These are phyloP conservation scores for Meteorus colon DNA, from an alignment of 2,888 invertebrate species.

Conservation along the genomic window DNA sequence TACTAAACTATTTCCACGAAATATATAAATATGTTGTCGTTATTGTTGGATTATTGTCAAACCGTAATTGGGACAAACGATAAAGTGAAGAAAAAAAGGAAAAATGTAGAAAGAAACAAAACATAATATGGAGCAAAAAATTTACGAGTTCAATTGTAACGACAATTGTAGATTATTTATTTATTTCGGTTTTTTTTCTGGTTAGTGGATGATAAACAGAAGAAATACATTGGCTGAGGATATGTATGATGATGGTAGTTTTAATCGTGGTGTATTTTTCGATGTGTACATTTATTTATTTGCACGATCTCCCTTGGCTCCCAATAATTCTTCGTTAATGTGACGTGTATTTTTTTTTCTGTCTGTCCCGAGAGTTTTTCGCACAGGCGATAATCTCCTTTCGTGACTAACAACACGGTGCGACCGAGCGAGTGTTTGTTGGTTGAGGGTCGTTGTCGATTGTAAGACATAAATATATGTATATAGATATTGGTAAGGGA, in stretches of 20 bases:
- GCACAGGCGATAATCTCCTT: constrained; percentile 65
- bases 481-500: constrained; percentile 4
- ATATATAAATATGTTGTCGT: constrained; percentile 37
- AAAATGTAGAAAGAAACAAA: constrained; percentile 13
- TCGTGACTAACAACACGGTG: constrained; percentile 47
- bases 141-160: background rate
- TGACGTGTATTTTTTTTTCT: constrained; percentile 59
- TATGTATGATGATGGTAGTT: background rate
- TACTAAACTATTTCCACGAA: constrained; percentile 10
- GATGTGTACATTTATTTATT: background rate
- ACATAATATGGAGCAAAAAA: background rate
- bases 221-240: constrained; percentile 13
- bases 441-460: constrained; percentile 28
- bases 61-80: constrained; percentile 1
- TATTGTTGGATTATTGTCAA: constrained; percentile 39
- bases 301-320: constrained; percentile 54
- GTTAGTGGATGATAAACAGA: constrained; percentile 31
- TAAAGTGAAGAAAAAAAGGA: constrained; percentile 58
- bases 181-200: constrained; percentile 5
- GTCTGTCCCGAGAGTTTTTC: constrained; percentile 44
- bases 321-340: constrained; percentile 72
- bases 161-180: background rate
- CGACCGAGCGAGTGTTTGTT: constrained; percentile 60
- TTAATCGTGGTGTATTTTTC: constrained; percentile 31
- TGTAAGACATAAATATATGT: constrained; percentile 9